Evolutionary conservation across 2,888 invertebrate species (phyloP).

Genomic region (Synergus japonicus): DNA sequence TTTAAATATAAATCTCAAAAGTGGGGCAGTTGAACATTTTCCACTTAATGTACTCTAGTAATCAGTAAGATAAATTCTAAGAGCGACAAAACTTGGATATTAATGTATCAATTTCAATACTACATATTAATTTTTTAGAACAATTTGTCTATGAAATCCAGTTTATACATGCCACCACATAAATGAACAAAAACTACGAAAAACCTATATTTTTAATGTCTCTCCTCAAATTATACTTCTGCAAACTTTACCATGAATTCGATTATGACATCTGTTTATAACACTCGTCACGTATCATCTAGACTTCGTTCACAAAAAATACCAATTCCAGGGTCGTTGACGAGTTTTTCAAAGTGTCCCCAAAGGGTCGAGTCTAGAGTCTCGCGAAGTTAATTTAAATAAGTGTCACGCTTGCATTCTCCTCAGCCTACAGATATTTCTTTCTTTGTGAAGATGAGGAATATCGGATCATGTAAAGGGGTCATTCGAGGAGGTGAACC

Average conservation of each 20-base stretch:
- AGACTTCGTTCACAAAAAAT: background rate
- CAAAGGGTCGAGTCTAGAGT: background rate
- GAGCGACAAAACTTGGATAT: no score
- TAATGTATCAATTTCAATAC: background rate
- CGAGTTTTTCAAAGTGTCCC: slow-evolving; percentile 15
- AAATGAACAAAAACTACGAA: no score
- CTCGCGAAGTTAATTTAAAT: slow-evolving; percentile 57
- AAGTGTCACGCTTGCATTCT: slow-evolving; percentile 58
- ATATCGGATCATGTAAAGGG: slow-evolving; percentile 55
- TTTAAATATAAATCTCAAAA: background rate
- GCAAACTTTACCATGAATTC: no score
- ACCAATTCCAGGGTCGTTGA: background rate
- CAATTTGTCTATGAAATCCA: no score
- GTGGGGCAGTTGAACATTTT: no score
- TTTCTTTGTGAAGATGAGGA: slow-evolving; percentile 28
- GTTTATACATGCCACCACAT: no score
- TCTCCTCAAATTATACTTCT: background rate
- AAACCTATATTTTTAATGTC: no score
- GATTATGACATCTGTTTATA: background rate
- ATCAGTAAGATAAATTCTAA: no score
- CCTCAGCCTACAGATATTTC: slow-evolving; percentile 54
- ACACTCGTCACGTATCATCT: slow-evolving; percentile 4
- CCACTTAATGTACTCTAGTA: no score
- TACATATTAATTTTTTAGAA: background rate
- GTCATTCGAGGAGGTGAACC: slow-evolving; percentile 55